phyloP scores from a whole-genome alignment of 2,888 invertebrate species.

The Nowickia ferox region DNA sequence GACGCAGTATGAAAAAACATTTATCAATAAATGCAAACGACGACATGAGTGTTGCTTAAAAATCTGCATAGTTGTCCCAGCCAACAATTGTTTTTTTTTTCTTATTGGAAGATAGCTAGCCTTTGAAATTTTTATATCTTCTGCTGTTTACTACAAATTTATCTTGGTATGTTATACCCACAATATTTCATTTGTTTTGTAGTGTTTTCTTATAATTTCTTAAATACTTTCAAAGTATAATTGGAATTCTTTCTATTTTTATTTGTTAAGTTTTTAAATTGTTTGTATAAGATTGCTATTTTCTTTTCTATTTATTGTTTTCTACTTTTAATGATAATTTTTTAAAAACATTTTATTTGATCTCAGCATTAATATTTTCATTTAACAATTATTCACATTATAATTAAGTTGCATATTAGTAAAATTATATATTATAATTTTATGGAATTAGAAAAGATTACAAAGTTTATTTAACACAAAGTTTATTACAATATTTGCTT shows the following conservation, averaged over 20 bases:
- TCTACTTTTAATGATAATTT: constrained; percentile 8
- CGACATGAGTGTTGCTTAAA: constrained; percentile 55
- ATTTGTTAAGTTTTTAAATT: background rate
- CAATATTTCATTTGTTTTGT: background rate
- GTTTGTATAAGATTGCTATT: constrained; percentile 19
- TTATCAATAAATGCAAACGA: constrained; percentile 66
- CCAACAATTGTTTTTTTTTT: constrained; percentile 6
- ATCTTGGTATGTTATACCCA: background rate
- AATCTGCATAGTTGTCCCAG: constrained; percentile 55
- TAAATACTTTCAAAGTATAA: constrained; percentile 5
- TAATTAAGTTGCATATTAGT: constrained; percentile 27
- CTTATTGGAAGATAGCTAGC: constrained; percentile 6
- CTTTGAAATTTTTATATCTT: background rate
- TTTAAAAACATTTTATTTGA: background rate
- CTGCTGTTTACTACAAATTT: constrained; percentile 15
- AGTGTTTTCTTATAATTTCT: background rate
- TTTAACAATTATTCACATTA: constrained; percentile 11
- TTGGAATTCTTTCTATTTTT: background rate
- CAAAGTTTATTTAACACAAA: constrained; percentile 14
- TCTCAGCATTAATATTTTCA: constrained; percentile 3
- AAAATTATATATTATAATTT: constrained; percentile 54
- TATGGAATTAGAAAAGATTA: constrained; percentile 53
- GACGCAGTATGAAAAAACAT: constrained; percentile 69
- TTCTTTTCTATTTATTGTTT: constrained; percentile 23
- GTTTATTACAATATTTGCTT: constrained; percentile 7